Conservation (phyloP, 2,113 vertebrate species). For the Glaucomys volans region DNA sequence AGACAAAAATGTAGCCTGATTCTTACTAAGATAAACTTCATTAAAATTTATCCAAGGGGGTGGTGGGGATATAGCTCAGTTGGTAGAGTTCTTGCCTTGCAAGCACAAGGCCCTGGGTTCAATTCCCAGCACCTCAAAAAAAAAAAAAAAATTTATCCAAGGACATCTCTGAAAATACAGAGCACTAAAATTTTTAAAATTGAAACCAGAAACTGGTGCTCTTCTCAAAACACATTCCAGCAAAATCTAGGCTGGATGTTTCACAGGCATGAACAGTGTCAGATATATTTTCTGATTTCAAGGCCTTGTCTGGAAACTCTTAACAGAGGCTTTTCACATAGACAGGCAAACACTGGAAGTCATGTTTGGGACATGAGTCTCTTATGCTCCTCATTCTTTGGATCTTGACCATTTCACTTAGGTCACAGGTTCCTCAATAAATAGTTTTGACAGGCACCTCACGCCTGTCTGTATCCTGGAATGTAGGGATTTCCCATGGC, state of each 20-base stretch:
- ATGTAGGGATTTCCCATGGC: constrained; percentile 11
- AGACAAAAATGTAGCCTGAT: neutral
- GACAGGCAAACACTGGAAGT: neutral
- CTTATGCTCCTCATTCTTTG: neutral
- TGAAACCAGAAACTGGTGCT: constrained; percentile 27
- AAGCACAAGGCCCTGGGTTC: too few relatives aligned
- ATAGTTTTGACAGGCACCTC: neutral
- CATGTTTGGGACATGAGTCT: neutral
- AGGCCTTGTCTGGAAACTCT: neutral
- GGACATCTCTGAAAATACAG: neutral
- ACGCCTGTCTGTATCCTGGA: neutral
- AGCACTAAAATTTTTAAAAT: neutral
- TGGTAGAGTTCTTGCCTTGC: too few relatives aligned
- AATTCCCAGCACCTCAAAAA: too few relatives aligned
- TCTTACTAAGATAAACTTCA: constrained; percentile 39
- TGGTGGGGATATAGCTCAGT: too few relatives aligned
- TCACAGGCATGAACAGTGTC: neutral
- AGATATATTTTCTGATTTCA: neutral
- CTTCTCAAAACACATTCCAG: constrained; percentile 12
- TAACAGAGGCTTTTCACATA: neutral
- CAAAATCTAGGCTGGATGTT: neutral
- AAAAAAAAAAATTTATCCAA: too few relatives aligned
- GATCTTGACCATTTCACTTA: neutral
- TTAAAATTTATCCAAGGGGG: neutral
- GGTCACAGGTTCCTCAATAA: neutral